phyloP scores from a whole-genome alignment of 2,888 invertebrate genomes.

The Ophion obscuratus region DNA sequence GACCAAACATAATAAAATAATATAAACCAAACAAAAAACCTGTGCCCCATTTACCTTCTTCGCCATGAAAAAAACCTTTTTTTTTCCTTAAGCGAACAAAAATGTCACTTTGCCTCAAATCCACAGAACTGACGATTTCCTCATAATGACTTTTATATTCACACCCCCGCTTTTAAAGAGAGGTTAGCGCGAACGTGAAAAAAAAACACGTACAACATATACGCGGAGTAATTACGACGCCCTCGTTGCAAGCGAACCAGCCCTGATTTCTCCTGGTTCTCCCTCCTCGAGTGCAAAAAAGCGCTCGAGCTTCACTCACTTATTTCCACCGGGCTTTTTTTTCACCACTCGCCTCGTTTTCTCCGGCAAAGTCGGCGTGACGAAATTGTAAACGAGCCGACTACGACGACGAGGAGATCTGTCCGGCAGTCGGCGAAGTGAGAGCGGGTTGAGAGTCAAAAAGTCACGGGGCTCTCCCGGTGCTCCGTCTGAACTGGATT shows the following conservation, averaged over 20 bases:
- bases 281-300: background rate
- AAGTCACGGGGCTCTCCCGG: background rate
- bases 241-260: conserved; percentile 17
- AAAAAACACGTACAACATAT: background rate
- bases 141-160: background rate
- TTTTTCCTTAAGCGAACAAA: background rate
- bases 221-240: background rate
- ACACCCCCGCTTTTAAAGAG: background rate
- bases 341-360: conserved; percentile 33
- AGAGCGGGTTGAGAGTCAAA: conserved; percentile 10
- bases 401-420: background rate
- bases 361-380: conserved; percentile 25
- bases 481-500: conserved; percentile 13
- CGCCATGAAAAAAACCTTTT: background rate
- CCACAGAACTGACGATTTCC: background rate
- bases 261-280: background rate
- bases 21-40: background rate
- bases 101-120: background rate
- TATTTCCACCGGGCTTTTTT: conserved; percentile 18
- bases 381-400: conserved; percentile 33
- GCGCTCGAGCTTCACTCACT: conserved; percentile 13
- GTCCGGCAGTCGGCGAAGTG: background rate
- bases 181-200: background rate
- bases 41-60: background rate
- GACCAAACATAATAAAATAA: no score